Percentiles rank a stretch among this genome's conserved stretches.
These are phyloP conservation scores for Nesidiocoris tenuis DNA, from an alignment of 2,888 invertebrate species.

Conservation along the genomic window DNA sequence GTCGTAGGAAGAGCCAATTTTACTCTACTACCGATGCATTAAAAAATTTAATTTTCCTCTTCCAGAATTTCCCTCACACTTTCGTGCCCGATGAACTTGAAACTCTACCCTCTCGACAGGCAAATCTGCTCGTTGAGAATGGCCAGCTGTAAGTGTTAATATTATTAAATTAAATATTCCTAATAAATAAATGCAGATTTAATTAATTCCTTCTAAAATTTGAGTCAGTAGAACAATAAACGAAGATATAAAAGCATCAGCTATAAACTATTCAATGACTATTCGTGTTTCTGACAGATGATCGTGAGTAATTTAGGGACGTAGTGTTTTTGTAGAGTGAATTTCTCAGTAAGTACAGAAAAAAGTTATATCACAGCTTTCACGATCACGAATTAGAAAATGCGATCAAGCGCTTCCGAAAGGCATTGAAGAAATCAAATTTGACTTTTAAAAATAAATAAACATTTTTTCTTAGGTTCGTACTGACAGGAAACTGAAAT, in stretches of 20 bases:
- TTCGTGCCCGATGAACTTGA: conserved; percentile 96
- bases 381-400: background rate
- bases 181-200: background rate
- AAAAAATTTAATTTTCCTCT: too few species aligned
- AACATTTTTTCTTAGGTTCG: too few species aligned
- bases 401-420: too few species aligned
- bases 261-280: background rate
- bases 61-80: conserved; percentile 89
- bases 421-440: too few species aligned
- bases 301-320: conserved; percentile 24
- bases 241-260: background rate
- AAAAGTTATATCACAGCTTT: background rate
- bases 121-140: conserved; percentile 92
- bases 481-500: too few species aligned
- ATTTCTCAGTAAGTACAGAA: too few species aligned
- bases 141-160: conserved; percentile 86
- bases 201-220: too few species aligned
- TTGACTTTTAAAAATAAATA: too few species aligned
- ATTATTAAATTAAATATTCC: background rate
- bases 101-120: conserved; percentile 92
- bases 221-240: too few species aligned
- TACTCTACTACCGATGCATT: too few species aligned
- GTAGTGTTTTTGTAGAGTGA: background rate
- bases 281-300: conserved; percentile 20
- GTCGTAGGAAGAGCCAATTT: too few species aligned